Evolutionary conservation across 2,888 invertebrate species (phyloP), one percentile per base, ranked within the genome.

Genomic region (Ptychoptera contaminata): DNA sequence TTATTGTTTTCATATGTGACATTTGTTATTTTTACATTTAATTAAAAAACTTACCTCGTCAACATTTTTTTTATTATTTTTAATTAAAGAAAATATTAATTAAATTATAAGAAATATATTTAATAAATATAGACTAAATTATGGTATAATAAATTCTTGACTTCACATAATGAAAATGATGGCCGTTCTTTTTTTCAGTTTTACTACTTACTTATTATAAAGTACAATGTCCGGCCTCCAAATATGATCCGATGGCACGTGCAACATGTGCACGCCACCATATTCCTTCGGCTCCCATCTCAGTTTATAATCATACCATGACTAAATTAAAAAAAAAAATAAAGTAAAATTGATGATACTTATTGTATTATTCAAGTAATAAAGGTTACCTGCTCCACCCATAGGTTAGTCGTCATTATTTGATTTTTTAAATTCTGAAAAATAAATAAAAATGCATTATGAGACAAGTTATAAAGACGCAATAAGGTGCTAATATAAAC

Each of bases 341-440:
- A 23, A 23, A 23, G 7, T 23, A 3, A 23, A 3, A 23, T 23
- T 23, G 23, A 23, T 23, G 23, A 23, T 3, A 23, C 7, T 23
- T 5, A 23, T 23, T 23, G 7, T 23, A 5, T 23, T 23, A 5
- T 23, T 12, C 48, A 14, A 23, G 41, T 29, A n/a, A 31, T 41
- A 38, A 29, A 35, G 52, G 70, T 70, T 67, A 82, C 82, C 74
- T 87, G 42, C 79, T 81, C 46, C 40, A 46, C 47, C 45, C 45
- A 49, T 8, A 88, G 72, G 60, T 86, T 87, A 32, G 86, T 85
- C 34, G 85, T 86, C 82, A 88, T 85, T 56, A 87, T 86, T 67
- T 87, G 86, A 60, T 86, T 85, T 68, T 85, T 86, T 61, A 87
- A 71, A 65, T 87, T 91, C 92, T 93, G 79, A 44, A 81, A 81